Conservation (phyloP, 2,113 vertebrate genomes). For the Polypterus senegalus region DNA sequence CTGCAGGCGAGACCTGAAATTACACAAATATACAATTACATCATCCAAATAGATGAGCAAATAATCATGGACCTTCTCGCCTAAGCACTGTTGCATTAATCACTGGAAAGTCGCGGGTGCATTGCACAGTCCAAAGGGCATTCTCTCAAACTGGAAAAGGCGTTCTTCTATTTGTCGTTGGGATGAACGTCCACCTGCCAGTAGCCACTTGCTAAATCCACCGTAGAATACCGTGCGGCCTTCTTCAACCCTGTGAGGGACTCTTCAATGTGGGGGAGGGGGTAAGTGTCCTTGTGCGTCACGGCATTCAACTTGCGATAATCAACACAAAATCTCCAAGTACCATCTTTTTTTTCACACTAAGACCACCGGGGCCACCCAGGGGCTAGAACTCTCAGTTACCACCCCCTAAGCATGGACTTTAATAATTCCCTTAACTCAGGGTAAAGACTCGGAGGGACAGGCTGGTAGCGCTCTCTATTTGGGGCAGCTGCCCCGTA, state of each 20-base stretch:
- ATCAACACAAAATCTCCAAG: constrained; percentile 3
- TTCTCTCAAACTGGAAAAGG: not conserved
- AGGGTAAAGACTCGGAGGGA: not conserved
- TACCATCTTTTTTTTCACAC: not conserved
- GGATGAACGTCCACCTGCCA: not conserved
- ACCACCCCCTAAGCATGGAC: not conserved
- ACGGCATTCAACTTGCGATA: not conserved
- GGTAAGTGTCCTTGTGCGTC: constrained; percentile 1
- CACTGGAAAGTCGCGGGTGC: constrained; percentile 5
- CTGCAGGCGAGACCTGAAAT: not conserved
- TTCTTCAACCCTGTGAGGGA: not conserved
- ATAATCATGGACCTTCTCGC: not conserved
- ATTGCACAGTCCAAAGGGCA: constrained; percentile 4
- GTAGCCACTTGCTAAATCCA: not conserved
- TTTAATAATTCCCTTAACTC: not conserved
- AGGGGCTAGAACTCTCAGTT: not conserved
- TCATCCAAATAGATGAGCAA: constrained; percentile 4
- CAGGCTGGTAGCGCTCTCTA: not conserved
- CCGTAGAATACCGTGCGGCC: not conserved
- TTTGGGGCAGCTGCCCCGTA: not conserved
- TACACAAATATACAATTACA: not conserved
- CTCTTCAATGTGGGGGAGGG: not conserved
- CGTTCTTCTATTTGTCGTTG: not conserved
- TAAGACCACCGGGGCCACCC: constrained; percentile 4
- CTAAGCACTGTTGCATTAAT: constrained; percentile 1